phyloP scores from a whole-genome alignment of 2,888 invertebrate genomes.

The Xestia sexstrigata region DNA sequence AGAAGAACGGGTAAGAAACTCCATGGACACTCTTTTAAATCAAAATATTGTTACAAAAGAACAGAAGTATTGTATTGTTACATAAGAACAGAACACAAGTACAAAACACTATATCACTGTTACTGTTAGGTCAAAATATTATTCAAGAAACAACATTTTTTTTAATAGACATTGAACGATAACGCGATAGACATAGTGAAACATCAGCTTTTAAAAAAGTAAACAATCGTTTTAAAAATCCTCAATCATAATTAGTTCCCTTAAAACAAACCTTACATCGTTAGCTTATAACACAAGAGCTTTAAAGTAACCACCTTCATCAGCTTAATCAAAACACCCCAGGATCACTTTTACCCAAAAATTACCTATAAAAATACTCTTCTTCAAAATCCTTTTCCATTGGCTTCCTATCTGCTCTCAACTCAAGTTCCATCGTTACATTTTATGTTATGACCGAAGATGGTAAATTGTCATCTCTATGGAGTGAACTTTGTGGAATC shows the following conservation, averaged over 20 bases:
- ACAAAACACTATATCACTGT: too few species aligned
- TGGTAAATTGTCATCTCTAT: constrained; percentile 85
- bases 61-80: too few species aligned
- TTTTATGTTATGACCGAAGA: constrained; percentile 86
- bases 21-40: too few species aligned
- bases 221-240: not conserved
- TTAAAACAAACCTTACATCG: not conserved
- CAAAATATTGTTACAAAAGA: too few species aligned
- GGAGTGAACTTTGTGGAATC: constrained; percentile 55
- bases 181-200: not conserved
- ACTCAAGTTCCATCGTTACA: constrained; percentile 77
- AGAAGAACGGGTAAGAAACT: too few species aligned
- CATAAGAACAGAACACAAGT: too few species aligned
- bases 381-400: constrained; percentile 55
- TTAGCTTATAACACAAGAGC: not conserved
- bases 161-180: too few species aligned
- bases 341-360: constrained; percentile 31
- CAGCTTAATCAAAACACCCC: constrained; percentile 24
- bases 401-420: constrained; percentile 71
- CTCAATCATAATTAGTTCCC: not conserved
- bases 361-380: constrained; percentile 60
- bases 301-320: constrained; percentile 10
- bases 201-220: not conserved
- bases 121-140: too few species aligned
- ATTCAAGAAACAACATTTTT: too few species aligned